Base-by-base conservation (phyloP, 2,888 invertebrate species). In the Tineola bisselliella region DNA sequence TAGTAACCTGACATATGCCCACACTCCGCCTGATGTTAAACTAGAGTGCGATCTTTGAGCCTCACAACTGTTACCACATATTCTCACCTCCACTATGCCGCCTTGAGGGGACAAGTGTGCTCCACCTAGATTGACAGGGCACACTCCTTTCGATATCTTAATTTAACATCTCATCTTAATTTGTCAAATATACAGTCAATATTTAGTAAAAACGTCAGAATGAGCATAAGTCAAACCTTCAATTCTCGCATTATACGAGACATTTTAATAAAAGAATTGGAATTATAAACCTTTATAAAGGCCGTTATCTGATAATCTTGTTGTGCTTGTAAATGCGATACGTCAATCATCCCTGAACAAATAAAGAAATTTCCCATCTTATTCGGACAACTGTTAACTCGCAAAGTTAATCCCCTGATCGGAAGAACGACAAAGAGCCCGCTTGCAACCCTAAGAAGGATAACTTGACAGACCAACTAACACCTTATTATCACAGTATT, bases 321-420 rank as follows among this genome's bases (percentile, higher is more conserved):
- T 70, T 76, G 73, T 73, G 71, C 75, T 75, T 75, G 69, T 69
- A 72, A 75, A 75, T 74, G 66, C 66, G 65, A 66, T 67, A 69
- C 70, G 70, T 74, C 74, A 75, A 72, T 72, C 71, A 65, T 68
- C 68, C 70, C 71, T 73, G 68, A 75, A 73, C 75, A 79, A 81
- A 80, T 78, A 79, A 75, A 75, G 69, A 69, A 70, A 33, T 33
- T 68, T 63, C 61, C 66, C 65, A 33, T 67, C 69, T 67, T 70
- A 68, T 67, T 67, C 65, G 65, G 65, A 65, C 70, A 72, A 71
- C 76, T 74, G 73, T 70, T 54, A 48, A 52, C 48, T 60, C 30
- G 60, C 60, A 52, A 69, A 70, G 66, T 65, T 70, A 71, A 70
- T 72, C 72, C 69, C 72, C 70, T 71, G 70, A 75, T 65, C 66